These are phyloP conservation scores for Trisateles emortualis DNA, from an alignment of 2,888 invertebrate species.

Conservation along the genomic window DNA sequence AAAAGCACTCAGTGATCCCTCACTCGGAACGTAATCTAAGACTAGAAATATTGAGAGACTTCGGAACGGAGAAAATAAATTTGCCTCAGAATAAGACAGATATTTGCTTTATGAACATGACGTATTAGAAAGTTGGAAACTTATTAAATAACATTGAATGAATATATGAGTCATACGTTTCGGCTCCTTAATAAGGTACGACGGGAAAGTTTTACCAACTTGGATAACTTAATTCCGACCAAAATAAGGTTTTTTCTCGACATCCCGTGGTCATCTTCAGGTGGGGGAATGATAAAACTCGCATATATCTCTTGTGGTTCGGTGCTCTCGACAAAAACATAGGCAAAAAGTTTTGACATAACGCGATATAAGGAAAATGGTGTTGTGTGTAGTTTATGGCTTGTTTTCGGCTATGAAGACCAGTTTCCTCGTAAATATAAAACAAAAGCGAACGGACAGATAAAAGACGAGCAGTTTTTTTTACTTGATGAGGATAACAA, in stretches of 20 bases:
- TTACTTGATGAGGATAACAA: conserved; percentile 2
- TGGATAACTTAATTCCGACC: conserved; percentile 60
- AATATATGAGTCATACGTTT: conserved; percentile 57
- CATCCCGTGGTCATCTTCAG: conserved; percentile 62
- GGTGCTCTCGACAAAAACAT: conserved; percentile 64
- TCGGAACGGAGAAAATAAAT: conserved; percentile 17
- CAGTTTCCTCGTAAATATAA: conserved; percentile 40
- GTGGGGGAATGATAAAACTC: conserved; percentile 51
- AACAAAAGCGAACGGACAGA: conserved; percentile 38
- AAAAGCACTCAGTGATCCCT: conserved; percentile 13
- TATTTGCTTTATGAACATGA: conserved; percentile 30
- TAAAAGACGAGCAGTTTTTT: conserved; percentile 27
- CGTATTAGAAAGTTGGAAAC: conserved; percentile 52
- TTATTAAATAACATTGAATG: conserved; percentile 56
- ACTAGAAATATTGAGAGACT: conserved; percentile 28
- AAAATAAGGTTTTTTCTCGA: conserved; percentile 56
- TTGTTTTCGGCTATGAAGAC: conserved; percentile 51
- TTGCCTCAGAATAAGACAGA: conserved; percentile 10
- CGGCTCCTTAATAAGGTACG: conserved; percentile 51
- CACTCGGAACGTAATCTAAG: conserved; percentile 19
- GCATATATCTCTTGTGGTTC: conserved; percentile 62
- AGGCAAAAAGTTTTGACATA: conserved; percentile 66
- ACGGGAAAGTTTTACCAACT: conserved; percentile 53
- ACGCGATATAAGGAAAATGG: conserved; percentile 61
- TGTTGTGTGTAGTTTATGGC: conserved; percentile 55